Base-by-base conservation (phyloP, 1,140 invertebrate species). In the Drosophila tristis region DNA sequence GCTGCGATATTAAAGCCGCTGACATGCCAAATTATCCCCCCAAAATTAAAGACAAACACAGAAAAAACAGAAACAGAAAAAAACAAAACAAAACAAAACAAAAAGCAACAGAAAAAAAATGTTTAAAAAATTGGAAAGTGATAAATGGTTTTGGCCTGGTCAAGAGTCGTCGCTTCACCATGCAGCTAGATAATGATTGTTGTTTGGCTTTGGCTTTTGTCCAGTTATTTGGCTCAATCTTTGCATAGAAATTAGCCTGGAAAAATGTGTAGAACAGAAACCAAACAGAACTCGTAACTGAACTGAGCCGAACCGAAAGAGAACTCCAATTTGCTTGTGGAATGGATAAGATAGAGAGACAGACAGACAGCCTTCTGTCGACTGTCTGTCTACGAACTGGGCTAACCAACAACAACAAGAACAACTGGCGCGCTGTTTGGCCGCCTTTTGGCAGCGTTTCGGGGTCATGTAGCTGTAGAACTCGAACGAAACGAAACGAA, bases 211-310 rank as follows among this genome's bases (percentile, higher is more conserved):
- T 56, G 47, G 59, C 57, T 54, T 67, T 81, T 80, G 74, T 76
- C 47, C 63, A 80, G 77, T 62, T 85, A 78, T 87, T 78, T 87
- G 74, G 74, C 78, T 73, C 62, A 56, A 75, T 63, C 73, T 87
- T 89, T 78, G 82, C 84, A 87, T 89, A 87, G 76, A 89, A 87
- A 87, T 87, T 89, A 79, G 75, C 82, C 56, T 68, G 65, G 42
- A 81, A 87, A 78, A 87, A 86, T 74, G 66, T 63, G 53, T 51
- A 79, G 70, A 74, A 44, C 45, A 49, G 47, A 59, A 45, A 26
- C 45, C 26, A 63, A 50, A 44, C 42, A 49, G 47, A 67, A 48
- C 23, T 58, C 44, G 72, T 74, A 68, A 59, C 42, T 25, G 25
- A 72, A 53, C 43, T 42, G 25, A 66, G 20, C 13, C 49, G 29